Percentiles rank a stretch among this genome's conserved stretches.
phyloP scores from a whole-genome alignment of 2,113 vertebrate genomes.

The Pitta sordida region DNA sequence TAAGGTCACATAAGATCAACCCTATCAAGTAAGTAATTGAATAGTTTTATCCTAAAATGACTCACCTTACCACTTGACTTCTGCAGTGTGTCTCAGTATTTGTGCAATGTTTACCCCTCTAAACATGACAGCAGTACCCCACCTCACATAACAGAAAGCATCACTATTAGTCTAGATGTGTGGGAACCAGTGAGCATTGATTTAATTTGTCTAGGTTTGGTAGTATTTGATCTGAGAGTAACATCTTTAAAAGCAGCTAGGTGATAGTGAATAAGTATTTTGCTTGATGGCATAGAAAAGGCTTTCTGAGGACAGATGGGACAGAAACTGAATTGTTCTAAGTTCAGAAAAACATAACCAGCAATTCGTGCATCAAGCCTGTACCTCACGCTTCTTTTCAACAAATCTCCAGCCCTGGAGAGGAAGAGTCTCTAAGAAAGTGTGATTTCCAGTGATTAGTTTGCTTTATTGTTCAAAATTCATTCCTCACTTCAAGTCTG shows the following conservation, averaged over 20 bases:
- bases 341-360: neutral
- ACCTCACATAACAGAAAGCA: neutral
- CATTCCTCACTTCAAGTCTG: neutral
- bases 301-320: neutral
- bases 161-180: neutral
- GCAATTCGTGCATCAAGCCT: neutral
- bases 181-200: neutral
- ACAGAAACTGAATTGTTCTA: neutral
- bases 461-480: neutral
- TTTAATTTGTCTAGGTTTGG: neutral
- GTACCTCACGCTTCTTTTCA: neutral
- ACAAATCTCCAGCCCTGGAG: neutral
- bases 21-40: neutral
- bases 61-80: neutral
- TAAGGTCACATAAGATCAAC: neutral
- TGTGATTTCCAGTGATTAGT: neutral
- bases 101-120: neutral
- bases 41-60: neutral
- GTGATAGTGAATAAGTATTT: neutral
- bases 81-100: neutral
- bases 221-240: neutral
- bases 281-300: neutral
- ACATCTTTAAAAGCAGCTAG: neutral
- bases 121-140: neutral
- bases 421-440: neutral